Evolutionary conservation across 2,113 vertebrate species (phyloP).

Genomic region (Pteropus alecto): DNA sequence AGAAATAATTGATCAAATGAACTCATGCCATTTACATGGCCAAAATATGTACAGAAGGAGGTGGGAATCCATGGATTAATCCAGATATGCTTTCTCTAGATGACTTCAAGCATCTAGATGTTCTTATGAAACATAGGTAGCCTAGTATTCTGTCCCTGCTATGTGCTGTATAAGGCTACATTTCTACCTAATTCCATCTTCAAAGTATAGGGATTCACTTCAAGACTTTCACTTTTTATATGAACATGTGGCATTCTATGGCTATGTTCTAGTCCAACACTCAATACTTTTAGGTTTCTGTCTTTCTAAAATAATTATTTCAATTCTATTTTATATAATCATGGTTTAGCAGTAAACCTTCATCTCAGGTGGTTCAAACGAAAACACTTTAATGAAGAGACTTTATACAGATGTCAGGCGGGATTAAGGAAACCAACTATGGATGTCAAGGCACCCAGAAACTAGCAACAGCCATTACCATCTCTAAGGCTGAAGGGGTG

Average conservation of each 20-base stretch:
- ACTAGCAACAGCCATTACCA: background rate
- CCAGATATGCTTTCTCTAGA: background rate
- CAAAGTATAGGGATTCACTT: background rate
- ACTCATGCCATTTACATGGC: background rate
- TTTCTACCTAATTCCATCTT: background rate
- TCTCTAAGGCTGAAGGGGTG: background rate
- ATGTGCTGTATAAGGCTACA: background rate
- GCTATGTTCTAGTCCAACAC: background rate
- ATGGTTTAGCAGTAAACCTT: background rate
- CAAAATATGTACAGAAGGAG: background rate
- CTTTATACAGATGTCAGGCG: background rate
- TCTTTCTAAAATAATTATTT: background rate
- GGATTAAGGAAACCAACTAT: background rate
- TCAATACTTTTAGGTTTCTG: background rate
- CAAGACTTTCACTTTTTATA: background rate
- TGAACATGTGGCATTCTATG: background rate
- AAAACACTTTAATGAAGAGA: background rate
- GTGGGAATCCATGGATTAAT: background rate
- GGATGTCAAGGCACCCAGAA: background rate
- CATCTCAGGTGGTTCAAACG: background rate
- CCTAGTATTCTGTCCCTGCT: background rate
- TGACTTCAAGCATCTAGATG: background rate
- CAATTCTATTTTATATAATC: background rate
- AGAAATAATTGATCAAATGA: background rate
- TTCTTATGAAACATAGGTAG: background rate